Conservation (phyloP, 92 coral and sea anemone genomes). For the Pocillopora meandrina region DNA sequence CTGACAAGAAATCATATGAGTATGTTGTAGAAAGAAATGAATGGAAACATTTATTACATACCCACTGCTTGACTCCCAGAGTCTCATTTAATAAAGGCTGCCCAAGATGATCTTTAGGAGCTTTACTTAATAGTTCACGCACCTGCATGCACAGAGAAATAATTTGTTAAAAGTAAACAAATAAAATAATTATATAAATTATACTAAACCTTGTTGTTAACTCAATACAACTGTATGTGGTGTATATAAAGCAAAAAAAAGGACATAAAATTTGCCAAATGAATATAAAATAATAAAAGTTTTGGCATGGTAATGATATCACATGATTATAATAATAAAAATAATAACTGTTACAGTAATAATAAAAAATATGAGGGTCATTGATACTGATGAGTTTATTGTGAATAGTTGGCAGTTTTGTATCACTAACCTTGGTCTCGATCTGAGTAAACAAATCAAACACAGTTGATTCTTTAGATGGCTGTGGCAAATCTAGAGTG, state of each 20-base stretch:
- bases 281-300: too few relatives aligned
- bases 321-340: too few relatives aligned
- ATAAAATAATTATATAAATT: too few relatives aligned
- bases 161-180: too few relatives aligned
- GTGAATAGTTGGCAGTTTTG: background rate
- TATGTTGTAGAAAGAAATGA: background rate
- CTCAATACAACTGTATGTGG: too few relatives aligned
- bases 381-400: too few relatives aligned
- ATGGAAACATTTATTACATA: constrained; percentile 26
- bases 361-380: too few relatives aligned
- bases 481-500: constrained; percentile 79
- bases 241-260: too few relatives aligned
- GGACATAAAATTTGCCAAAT: too few relatives aligned
- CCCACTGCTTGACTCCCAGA: constrained; percentile 84
- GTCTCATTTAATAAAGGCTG: constrained; percentile 78
- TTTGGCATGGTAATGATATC: too few relatives aligned
- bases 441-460: constrained; percentile 86
- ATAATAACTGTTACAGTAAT: too few relatives aligned
- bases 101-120: constrained; percentile 82
- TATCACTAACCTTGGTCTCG: constrained; percentile 70
- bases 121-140: constrained; percentile 65
- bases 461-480: constrained; percentile 76
- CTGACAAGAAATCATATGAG: background rate
- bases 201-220: too few relatives aligned
- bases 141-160: constrained; percentile 41